Base-by-base conservation (phyloP, 1,140 invertebrate species). In the Gryllus bimaculatus region DNA sequence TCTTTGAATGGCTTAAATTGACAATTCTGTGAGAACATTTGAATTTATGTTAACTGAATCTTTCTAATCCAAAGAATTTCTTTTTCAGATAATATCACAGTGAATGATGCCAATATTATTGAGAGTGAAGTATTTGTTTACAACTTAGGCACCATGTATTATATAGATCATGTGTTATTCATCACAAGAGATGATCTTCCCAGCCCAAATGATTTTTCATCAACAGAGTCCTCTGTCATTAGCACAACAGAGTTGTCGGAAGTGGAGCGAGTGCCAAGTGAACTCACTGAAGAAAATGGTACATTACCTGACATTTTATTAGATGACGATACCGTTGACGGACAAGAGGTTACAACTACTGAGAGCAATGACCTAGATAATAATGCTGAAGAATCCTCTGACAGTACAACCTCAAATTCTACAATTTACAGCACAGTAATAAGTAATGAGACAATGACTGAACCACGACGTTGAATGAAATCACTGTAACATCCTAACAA, bases 91-190 rank as follows among this genome's bases (percentile, higher is more conserved):
- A 79, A 88, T 81, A 86, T 88, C 13, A 87, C 85, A 48, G 84
- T 90, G 0, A 89, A 89, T 82, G 86, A 88, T 79, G 88, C 89
- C 26, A 85, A 87, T 78, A 88, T 90, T 15, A 86, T 89, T 8
- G 88, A 90, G 83, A 88, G 87, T 81, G 89, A 90, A 83, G 88
- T 90, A 20, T 90, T 90, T 83, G 89, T 90, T 13, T 90, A 90
- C 81, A 90, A 90, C 83, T 81, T 90, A 80, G 89, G 89, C 73
- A 90, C 89, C 79, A 90, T 90, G 89, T 90, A 88, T 83, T 90
- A 88, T 82, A 87, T 90, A 77, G 88, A 90, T 81, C 87, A 88
- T 80, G 87, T 90, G 49, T 83, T 90, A 7, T 89, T 89, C 81
- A 76, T 76, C 15, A 74, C 76, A 5, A 75, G 21, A 18, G 47